A percentile compares a stretch with the other conserved stretches of the same genome.
Evolutionary conservation across 2,797 vertebrate genomes (phyloP).

Genomic region (Ctenosaura bakeri): DNA sequence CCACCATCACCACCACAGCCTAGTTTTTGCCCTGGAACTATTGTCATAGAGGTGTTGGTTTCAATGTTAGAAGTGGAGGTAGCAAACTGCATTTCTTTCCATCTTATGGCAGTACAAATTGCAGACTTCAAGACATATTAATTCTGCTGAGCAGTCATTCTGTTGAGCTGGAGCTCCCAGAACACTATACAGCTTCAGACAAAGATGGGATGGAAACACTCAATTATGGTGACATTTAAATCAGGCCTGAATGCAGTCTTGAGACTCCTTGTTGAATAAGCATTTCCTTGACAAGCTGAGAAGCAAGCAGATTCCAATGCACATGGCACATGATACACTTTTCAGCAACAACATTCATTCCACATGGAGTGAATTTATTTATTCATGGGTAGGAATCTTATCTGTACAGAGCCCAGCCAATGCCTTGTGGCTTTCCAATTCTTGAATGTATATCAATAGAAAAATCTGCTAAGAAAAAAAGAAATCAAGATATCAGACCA

Average conservation of each 20-base stretch:
- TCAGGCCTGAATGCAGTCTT: too few relatives aligned
- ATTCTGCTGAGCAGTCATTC: background rate
- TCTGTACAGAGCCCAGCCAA: conserved; percentile 70
- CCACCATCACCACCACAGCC: background rate
- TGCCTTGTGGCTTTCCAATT: conserved; percentile 70
- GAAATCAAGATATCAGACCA: conserved; percentile 63
- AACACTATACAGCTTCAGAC: background rate
- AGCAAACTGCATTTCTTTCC: background rate
- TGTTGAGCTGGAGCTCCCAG: background rate
- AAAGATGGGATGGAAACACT: background rate
- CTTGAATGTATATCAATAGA: conserved; percentile 78
- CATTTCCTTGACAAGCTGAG: background rate
- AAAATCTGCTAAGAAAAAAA: conserved; percentile 76
- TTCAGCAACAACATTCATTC: conserved; percentile 66
- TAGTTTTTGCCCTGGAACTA: background rate
- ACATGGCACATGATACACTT: conserved; percentile 55
- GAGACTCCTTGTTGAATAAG: conserved; percentile 37
- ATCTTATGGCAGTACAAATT: background rate
- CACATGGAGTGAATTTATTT: conserved; percentile 70
- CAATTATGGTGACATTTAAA: background rate
- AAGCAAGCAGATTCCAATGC: conserved; percentile 38
- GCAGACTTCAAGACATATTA: background rate
- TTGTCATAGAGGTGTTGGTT: background rate
- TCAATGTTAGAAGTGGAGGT: background rate
- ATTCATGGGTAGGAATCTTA: conserved; percentile 73